phyloP scores from a whole-genome alignment of 1,140 invertebrate genomes.

The Cotesia glomerata region DNA sequence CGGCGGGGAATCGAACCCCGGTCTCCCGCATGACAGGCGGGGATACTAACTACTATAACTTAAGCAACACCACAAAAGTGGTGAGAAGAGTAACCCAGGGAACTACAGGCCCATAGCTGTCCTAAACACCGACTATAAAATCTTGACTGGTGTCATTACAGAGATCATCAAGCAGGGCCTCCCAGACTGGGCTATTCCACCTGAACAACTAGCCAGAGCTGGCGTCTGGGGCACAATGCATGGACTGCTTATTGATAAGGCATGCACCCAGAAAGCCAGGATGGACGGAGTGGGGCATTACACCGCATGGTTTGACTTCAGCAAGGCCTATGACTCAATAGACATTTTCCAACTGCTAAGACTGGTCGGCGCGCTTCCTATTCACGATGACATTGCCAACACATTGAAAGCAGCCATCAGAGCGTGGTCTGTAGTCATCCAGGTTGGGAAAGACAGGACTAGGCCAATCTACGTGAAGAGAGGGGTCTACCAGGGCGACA shows the following conservation, averaged over 20 bases:
- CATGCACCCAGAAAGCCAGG: slow-evolving; percentile 28
- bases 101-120: slow-evolving; percentile 42
- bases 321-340: slow-evolving; percentile 39
- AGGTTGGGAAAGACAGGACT: slow-evolving; percentile 23
- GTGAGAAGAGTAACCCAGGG: slow-evolving; percentile 23
- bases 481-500: slow-evolving; percentile 41
- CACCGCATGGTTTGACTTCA: slow-evolving; percentile 39
- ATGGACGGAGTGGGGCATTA: slow-evolving; percentile 20
- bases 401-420: slow-evolving; percentile 27
- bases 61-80: too few species aligned
- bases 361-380: slow-evolving; percentile 22
- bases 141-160: slow-evolving; percentile 31
- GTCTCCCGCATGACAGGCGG: too few species aligned
- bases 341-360: slow-evolving; percentile 27
- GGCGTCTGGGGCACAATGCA: slow-evolving; percentile 36
- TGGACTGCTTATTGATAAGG: slow-evolving; percentile 35
- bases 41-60: too few species aligned
- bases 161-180: slow-evolving; percentile 12
- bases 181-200: slow-evolving; percentile 31
- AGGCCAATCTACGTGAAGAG: slow-evolving; percentile 35
- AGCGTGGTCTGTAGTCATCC: slow-evolving; percentile 34
- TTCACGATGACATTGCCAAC: slow-evolving; percentile 29
- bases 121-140: slow-evolving; percentile 35
- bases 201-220: slow-evolving; percentile 35
- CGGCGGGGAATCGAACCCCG: too few species aligned